These are phyloP conservation scores for Maccullochella peelii DNA, from an alignment of 2,113 vertebrate species.

Conservation along the genomic window DNA sequence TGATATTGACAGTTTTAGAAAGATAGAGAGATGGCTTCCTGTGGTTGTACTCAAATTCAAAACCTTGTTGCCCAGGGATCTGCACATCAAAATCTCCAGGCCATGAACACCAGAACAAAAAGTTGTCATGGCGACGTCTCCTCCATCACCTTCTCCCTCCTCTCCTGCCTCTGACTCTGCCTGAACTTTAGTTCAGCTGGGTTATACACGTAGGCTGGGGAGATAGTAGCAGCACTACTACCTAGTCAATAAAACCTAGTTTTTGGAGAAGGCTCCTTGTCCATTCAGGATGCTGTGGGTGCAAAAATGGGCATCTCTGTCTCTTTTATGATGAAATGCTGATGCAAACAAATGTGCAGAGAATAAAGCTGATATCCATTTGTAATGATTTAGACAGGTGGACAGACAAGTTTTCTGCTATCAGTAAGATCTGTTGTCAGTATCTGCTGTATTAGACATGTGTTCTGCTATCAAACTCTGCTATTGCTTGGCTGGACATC, in stretches of 20 bases:
- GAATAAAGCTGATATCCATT: conserved; percentile 20
- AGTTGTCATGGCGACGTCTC: conserved; percentile 10
- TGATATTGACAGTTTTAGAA: neutral
- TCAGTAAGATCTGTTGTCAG: neutral
- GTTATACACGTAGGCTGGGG: neutral
- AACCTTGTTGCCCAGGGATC: neutral
- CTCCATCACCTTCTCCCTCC: neutral
- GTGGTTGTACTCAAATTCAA: neutral
- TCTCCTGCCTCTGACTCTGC: neutral
- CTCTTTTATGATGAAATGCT: conserved; percentile 34
- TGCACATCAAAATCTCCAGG: conserved; percentile 5
- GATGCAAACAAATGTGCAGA: conserved; percentile 19
- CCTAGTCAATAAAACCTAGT: too few relatives aligned
- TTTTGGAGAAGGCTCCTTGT: neutral
- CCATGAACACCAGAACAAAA: neutral
- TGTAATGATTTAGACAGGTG: conserved; percentile 17
- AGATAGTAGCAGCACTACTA: neutral
- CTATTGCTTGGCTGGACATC: neutral
- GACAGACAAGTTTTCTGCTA: neutral
- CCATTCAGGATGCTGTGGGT: neutral
- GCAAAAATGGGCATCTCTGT: neutral
- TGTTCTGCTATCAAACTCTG: neutral
- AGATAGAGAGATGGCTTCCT: neutral
- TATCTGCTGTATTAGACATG: neutral
- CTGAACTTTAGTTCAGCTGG: neutral